Evolutionary conservation across 2,113 vertebrate genomes (phyloP).

Genomic region (Gymnocephalus cernua): DNA sequence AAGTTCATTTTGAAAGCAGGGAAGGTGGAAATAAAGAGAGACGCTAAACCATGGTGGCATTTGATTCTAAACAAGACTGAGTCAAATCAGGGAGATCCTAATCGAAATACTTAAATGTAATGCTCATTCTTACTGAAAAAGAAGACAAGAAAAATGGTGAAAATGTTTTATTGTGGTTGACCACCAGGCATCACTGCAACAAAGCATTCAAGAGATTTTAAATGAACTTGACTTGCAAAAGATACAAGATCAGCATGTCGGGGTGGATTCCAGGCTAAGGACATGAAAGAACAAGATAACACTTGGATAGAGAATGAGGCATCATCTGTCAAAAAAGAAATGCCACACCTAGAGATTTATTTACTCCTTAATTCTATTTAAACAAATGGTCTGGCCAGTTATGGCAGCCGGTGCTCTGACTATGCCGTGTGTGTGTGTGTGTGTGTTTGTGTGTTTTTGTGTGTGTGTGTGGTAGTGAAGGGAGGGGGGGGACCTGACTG

Average conservation of each 20-base stretch:
- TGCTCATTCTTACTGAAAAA: constrained; percentile 11
- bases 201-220: not conserved
- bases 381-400: constrained; percentile 90
- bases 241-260: constrained; percentile 30
- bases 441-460: constrained; percentile 31
- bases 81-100: constrained; percentile 28
- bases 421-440: constrained; percentile 50
- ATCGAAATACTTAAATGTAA: constrained; percentile 32
- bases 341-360: constrained; percentile 96
- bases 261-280: constrained; percentile 5
- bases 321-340: constrained; percentile 66
- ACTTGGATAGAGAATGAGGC: constrained; percentile 30
- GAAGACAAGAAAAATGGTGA: not conserved
- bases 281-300: constrained; percentile 37
- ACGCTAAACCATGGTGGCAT: constrained; percentile 40
- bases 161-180: constrained; percentile 14
- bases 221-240: constrained; percentile 3
- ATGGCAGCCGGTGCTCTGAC: constrained; percentile 49
- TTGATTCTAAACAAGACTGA: constrained; percentile 41
- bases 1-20: constrained; percentile 46
- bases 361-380: constrained; percentile 95
- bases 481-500: constrained; percentile 89
- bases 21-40: constrained; percentile 23
- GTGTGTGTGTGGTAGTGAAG: constrained; percentile 75
- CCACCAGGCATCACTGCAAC: constrained; percentile 5